Conservation (phyloP, 1,140 invertebrate genomes). For the Metopolophium dirhodum region DNA sequence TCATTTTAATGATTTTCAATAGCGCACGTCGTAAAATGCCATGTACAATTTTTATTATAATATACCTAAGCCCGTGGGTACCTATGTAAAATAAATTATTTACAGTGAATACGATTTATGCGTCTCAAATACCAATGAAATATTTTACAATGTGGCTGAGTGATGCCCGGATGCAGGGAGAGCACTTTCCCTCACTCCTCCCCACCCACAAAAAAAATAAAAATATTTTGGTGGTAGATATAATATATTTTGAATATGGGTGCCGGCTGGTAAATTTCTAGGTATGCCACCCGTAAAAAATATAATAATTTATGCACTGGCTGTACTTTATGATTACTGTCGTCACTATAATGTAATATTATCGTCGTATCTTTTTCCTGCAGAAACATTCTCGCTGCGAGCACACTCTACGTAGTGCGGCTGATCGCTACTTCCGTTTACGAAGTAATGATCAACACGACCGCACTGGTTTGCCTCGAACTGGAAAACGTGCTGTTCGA, state of each 20-base stretch:
- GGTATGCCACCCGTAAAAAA: too few species aligned
- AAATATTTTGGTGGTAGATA: too few species aligned
- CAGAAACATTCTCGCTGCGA: constrained; percentile 59
- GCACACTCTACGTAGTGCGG: constrained; percentile 62
- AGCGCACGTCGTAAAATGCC: not conserved
- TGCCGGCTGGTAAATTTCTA: too few species aligned
- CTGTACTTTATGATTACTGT: not conserved
- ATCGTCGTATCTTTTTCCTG: not conserved
- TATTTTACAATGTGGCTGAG: not conserved
- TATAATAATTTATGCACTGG: too few species aligned
- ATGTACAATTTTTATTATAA: not conserved
- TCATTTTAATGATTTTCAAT: not conserved
- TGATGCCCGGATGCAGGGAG: too few species aligned
- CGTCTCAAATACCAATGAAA: too few species aligned
- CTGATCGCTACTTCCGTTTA: constrained; percentile 63
- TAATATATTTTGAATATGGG: too few species aligned
- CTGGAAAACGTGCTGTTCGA: constrained; percentile 72
- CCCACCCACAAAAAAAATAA: too few species aligned
- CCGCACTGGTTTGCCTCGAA: constrained; percentile 66
- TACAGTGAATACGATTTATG: too few species aligned
- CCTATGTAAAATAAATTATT: too few species aligned
- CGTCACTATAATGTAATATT: not conserved
- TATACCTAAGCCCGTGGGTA: too few species aligned
- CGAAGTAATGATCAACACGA: constrained; percentile 67
- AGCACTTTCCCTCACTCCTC: too few species aligned